These are phyloP conservation scores for Enteromius viviparus DNA, from an alignment of 2,797 vertebrate genomes.

Conservation along the genomic window DNA sequence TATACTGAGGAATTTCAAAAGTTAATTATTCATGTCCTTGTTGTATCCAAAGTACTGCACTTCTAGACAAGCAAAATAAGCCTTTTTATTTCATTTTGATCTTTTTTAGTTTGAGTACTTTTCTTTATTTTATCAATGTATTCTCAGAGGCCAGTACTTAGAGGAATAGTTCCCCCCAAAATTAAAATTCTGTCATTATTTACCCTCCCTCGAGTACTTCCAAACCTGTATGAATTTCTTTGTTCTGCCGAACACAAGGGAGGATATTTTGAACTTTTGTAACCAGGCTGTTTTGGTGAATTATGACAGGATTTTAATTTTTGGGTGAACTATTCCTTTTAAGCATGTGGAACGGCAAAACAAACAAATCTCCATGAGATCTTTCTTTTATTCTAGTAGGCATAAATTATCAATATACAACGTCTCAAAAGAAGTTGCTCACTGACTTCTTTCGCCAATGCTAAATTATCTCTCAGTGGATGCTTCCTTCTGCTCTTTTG, in stretches of 20 bases:
- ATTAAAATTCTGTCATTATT: too few species aligned
- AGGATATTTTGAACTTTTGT: too few species aligned
- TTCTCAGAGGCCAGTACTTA: background rate
- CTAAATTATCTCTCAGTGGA: background rate
- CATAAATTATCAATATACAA: background rate
- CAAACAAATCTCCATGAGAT: background rate
- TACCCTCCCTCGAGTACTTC: too few species aligned
- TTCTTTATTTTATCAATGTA: background rate
- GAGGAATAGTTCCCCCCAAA: background rate
- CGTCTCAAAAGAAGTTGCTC: background rate
- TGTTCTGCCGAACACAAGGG: too few species aligned
- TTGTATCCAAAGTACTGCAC: constrained; percentile 46
- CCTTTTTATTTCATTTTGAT: background rate
- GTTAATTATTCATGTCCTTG: constrained; percentile 56
- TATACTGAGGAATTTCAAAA: constrained; percentile 48
- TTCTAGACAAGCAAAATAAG: constrained; percentile 20
- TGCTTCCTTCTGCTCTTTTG: background rate
- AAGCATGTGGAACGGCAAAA: background rate
- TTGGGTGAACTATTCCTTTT: too few species aligned
- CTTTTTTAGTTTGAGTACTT: background rate
- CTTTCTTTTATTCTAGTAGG: background rate
- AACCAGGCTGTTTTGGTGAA: too few species aligned
- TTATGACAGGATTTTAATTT: too few species aligned
- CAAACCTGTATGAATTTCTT: too few species aligned
- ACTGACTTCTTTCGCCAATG: background rate